Percentiles rank a stretch among this genome's conserved stretches.
phyloP scores from a whole-genome alignment of 2,888 invertebrate genomes.

The Trichacis sp. region DNA sequence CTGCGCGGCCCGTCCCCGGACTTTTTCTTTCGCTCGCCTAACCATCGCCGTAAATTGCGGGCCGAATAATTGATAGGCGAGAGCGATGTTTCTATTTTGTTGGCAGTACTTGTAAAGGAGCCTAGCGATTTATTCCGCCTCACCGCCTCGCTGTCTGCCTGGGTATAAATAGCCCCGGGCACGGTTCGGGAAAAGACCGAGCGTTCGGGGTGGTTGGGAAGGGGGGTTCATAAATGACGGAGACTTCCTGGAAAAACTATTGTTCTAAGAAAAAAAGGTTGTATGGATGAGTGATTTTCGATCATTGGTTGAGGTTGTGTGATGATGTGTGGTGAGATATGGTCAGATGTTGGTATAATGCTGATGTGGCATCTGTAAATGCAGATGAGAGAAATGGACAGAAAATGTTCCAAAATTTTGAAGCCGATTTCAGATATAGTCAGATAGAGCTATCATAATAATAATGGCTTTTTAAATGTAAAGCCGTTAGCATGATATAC shows the following conservation, averaged over 20 bases:
- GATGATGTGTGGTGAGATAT: no score
- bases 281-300: no score
- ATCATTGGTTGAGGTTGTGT: no score
- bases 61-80: conserved; percentile 68
- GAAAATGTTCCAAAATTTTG: no score
- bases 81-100: conserved; percentile 67
- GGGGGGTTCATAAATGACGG: conserved; percentile 33
- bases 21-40: conserved; percentile 42
- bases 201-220: conserved; percentile 21
- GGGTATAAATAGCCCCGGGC: conserved; percentile 57
- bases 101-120: conserved; percentile 65
- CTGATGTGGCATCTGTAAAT: no score
- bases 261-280: no score
- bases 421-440: no score
- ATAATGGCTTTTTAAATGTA: no score
- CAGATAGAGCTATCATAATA: conserved; percentile 1
- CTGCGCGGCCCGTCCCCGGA: conserved; percentile 29
- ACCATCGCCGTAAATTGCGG: conserved; percentile 59
- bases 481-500: no score
- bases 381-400: no score
- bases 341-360: no score
- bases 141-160: conserved; percentile 63
- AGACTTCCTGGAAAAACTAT: conserved; percentile 48
- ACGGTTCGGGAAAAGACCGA: conserved; percentile 40
- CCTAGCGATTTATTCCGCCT: conserved; percentile 65